A percentile compares a stretch with the other conserved stretches of the same genome.
Conservation (phyloP, 1,140 invertebrate species). For the Trichonephila clavata region DNA sequence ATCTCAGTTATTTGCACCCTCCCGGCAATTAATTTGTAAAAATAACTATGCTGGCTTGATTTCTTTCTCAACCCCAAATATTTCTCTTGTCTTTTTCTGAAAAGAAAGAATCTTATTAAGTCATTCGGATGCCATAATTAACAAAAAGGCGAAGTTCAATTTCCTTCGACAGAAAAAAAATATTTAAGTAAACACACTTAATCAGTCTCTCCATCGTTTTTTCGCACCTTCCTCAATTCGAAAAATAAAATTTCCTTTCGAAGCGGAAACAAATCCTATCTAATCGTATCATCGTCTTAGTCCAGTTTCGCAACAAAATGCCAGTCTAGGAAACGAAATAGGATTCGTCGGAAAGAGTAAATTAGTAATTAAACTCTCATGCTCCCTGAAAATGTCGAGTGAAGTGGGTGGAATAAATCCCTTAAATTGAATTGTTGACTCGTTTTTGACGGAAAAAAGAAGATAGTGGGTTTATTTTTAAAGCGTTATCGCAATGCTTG, state of each 20-base stretch:
- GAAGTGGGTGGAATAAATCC: not conserved
- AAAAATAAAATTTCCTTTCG: not conserved
- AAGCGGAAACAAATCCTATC: constrained; percentile 17
- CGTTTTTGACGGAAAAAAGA: not conserved
- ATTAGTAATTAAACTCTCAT: not conserved
- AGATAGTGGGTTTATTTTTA: not conserved
- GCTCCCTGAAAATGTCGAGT: too few relatives aligned
- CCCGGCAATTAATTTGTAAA: too few relatives aligned
- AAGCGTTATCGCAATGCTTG: too few relatives aligned
- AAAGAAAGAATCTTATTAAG: too few relatives aligned
- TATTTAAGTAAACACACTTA: not conserved
- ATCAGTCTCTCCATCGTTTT: not conserved
- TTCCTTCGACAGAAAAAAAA: not conserved
- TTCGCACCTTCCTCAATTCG: not conserved
- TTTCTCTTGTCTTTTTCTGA: too few relatives aligned
- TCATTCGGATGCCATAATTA: too few relatives aligned
- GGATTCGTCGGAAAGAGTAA: not conserved
- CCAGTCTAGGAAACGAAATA: not conserved
- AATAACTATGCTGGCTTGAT: too few relatives aligned
- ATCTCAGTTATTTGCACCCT: too few relatives aligned
- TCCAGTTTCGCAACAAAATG: not conserved
- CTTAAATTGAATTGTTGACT: not conserved
- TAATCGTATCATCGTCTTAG: not conserved
- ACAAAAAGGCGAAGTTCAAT: not conserved
- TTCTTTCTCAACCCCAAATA: too few relatives aligned